Conservation (phyloP, 2,797 vertebrate genomes). For the Eulemur coronatus region DNA sequence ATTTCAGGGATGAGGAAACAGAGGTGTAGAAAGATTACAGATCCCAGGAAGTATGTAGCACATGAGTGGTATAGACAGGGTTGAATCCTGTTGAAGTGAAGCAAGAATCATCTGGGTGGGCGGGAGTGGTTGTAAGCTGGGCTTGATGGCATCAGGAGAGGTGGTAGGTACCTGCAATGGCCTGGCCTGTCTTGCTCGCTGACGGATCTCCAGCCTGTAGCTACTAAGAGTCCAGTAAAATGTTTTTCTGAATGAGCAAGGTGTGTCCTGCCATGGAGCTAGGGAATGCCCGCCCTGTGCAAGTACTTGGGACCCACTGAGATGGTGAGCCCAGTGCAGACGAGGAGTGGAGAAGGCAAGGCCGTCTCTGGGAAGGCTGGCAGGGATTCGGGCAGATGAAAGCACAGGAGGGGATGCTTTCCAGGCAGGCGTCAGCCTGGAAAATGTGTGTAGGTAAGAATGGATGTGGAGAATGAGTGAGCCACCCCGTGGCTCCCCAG, state of each 20-base stretch:
- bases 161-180: too few relatives aligned
- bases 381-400: not conserved
- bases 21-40: not conserved
- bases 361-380: not conserved
- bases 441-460: not conserved
- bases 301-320: not conserved
- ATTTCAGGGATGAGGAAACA: not conserved
- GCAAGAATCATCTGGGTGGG: not conserved
- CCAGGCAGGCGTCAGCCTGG: not conserved
- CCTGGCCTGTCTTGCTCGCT: not conserved
- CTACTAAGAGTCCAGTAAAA: not conserved
- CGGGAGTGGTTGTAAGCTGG: not conserved
- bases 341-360: not conserved
- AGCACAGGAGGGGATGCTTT: not conserved
- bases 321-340: fast-evolving
- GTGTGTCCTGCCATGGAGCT: fast-evolving
- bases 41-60: not conserved
- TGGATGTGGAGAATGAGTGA: not conserved
- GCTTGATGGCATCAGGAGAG: not conserved
- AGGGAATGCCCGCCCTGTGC: not conserved
- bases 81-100: not conserved
- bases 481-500: not conserved
- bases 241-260: not conserved
- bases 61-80: not conserved
- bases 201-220: not conserved